Evolutionary conservation across 1,140 invertebrate genomes (phyloP).

Genomic region (Trachymyrmex septentrionalis): DNA sequence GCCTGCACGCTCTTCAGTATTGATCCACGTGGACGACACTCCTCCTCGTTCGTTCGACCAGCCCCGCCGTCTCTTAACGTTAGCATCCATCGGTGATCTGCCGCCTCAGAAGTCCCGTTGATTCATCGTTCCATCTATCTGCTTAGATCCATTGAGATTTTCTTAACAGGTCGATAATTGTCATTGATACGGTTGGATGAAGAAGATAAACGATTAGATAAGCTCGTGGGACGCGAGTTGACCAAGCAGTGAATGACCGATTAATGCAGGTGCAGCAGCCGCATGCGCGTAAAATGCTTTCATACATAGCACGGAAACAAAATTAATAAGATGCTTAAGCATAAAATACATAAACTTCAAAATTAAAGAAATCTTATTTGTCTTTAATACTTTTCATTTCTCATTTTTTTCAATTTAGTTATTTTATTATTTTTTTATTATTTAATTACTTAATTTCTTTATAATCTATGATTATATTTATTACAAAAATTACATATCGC

Average conservation of each 20-base stretch:
- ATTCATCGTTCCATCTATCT: background rate
- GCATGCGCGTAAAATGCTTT: background rate
- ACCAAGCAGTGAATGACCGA: constrained; percentile 5
- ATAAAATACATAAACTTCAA: constrained; percentile 1
- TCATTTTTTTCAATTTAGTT: background rate
- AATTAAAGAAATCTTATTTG: background rate
- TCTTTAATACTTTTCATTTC: background rate
- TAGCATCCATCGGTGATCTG: constrained; percentile 52
- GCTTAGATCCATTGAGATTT: background rate
- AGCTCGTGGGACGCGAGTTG: background rate
- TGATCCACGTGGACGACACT: constrained; percentile 72
- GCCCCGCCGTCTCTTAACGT: constrained; percentile 39
- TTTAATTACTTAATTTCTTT: background rate
- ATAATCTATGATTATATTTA: background rate
- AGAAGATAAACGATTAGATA: background rate
- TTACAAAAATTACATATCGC: background rate
- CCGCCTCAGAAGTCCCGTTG: background rate
- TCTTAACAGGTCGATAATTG: background rate
- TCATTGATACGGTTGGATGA: background rate
- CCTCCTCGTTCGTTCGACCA: constrained; percentile 41
- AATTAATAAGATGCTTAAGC: background rate
- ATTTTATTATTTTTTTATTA: too few species aligned
- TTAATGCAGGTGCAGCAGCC: background rate
- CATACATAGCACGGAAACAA: background rate
- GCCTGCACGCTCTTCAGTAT: constrained; percentile 71